Conservation (phyloP, 1,140 invertebrate genomes). For the Planococcus citri region DNA sequence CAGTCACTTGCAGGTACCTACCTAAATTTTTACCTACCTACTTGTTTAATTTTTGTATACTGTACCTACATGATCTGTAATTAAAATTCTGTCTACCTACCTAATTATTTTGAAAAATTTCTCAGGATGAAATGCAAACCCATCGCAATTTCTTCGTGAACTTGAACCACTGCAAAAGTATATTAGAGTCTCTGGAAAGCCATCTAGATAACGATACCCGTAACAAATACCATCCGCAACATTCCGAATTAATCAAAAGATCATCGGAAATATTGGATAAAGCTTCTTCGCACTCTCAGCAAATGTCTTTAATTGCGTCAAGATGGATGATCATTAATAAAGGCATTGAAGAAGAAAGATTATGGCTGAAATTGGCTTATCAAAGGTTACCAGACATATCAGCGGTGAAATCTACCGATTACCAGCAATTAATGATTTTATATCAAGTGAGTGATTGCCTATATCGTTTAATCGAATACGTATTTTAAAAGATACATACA, state of each 20-base stretch:
- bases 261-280: slow-evolving; percentile 61
- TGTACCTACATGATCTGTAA: no score
- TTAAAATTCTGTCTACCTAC: no score
- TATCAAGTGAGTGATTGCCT: slow-evolving; percentile 40
- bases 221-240: slow-evolving; percentile 54
- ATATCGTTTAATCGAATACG: not conserved
- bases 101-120: slow-evolving; percentile 8
- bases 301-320: slow-evolving; percentile 67
- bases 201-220: slow-evolving; percentile 67
- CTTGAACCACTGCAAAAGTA: slow-evolving; percentile 66
- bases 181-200: slow-evolving; percentile 69
- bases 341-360: slow-evolving; percentile 63
- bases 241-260: slow-evolving; percentile 56
- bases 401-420: slow-evolving; percentile 62
- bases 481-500: not conserved
- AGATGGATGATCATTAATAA: slow-evolving; percentile 67
- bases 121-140: slow-evolving; percentile 66
- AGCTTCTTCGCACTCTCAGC: slow-evolving; percentile 60
- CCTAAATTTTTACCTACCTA: no score
- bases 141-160: slow-evolving; percentile 79
- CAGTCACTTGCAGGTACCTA: slow-evolving; percentile 54
- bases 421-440: slow-evolving; percentile 67
- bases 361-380: slow-evolving; percentile 66
- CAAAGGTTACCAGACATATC: slow-evolving; percentile 65
- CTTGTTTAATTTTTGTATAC: slow-evolving; percentile 16